phyloP scores from a whole-genome alignment of 2,113 vertebrate species.

The Pyrgilauda ruficollis region DNA sequence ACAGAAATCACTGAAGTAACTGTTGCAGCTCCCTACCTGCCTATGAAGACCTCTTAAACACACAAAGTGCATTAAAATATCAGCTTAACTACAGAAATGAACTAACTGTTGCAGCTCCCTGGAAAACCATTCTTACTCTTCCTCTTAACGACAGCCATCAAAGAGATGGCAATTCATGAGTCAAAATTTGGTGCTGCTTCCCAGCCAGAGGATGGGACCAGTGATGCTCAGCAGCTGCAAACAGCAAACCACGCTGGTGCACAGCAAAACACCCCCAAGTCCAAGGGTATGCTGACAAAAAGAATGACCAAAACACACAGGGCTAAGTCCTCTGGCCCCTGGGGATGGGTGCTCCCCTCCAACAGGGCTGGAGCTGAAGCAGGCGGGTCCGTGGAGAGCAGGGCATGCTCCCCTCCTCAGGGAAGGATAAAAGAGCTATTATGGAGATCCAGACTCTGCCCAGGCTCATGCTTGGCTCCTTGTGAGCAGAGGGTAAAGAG shows the following conservation, averaged over 20 bases:
- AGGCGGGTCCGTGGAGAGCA: not conserved
- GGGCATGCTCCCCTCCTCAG: not conserved
- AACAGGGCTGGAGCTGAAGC: not conserved
- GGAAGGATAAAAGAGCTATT: slow-evolving; percentile 7
- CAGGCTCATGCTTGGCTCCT: slow-evolving; percentile 32
- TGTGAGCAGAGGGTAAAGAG: slow-evolving; percentile 20
- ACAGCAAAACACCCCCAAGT: not conserved
- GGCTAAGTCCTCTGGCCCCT: fast-evolving
- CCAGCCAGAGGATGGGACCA: not conserved
- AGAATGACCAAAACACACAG: not conserved
- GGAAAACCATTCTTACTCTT: not conserved
- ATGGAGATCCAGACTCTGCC: not conserved
- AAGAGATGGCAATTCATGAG: not conserved
- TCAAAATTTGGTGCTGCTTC: not conserved
- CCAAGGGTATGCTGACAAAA: fast-evolving
- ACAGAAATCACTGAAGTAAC: not conserved
- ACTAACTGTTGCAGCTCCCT: not conserved
- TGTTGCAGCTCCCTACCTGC: not conserved
- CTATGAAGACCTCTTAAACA: not conserved
- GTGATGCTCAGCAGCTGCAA: not conserved
- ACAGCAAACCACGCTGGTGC: not conserved
- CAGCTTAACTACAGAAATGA: not conserved
- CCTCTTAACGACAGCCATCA: not conserved
- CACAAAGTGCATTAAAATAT: not conserved
- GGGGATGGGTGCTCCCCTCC: not conserved